phyloP scores from a whole-genome alignment of 2,113 vertebrate species.

The Rutilus rutilus region DNA sequence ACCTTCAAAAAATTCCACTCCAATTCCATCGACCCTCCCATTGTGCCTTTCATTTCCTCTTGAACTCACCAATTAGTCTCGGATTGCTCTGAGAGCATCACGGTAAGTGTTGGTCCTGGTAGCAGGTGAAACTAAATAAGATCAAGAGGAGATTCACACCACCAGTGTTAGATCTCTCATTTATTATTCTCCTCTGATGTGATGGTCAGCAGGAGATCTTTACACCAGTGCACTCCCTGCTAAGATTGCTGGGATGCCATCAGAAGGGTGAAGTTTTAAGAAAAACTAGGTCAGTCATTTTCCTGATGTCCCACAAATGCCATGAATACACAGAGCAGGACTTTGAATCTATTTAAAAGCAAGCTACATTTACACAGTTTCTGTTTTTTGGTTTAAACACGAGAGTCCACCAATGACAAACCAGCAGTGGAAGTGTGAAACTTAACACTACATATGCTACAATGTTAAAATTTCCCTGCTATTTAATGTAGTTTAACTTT shows the following conservation, averaged over 20 bases:
- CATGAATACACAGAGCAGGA: background rate
- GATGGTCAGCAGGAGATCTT: conserved; percentile 21
- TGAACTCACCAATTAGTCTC: conserved; percentile 16
- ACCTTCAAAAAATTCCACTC: background rate
- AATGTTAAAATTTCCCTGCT: background rate
- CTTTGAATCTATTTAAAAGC: conserved; percentile 20
- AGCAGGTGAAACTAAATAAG: conserved; percentile 26
- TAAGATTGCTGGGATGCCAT: background rate
- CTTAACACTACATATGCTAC: background rate
- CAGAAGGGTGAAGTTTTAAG: conserved; percentile 14
- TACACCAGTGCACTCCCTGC: conserved; percentile 10
- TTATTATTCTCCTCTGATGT: conserved; percentile 4
- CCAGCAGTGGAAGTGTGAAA: background rate
- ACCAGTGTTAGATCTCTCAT: conserved; percentile 23
- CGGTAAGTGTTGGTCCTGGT: background rate
- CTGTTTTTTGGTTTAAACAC: background rate
- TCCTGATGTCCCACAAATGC: conserved; percentile 1
- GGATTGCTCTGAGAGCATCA: conserved; percentile 9
- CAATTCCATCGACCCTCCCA: too few species aligned
- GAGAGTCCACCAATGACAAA: background rate
- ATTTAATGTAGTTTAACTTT: background rate
- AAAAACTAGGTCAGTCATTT: conserved; percentile 13
- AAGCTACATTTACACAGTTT: background rate
- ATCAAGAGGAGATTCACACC: conserved; percentile 22
- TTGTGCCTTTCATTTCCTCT: background rate